Conservation (phyloP, 2,797 vertebrate species). For the Spea hammondii region DNA sequence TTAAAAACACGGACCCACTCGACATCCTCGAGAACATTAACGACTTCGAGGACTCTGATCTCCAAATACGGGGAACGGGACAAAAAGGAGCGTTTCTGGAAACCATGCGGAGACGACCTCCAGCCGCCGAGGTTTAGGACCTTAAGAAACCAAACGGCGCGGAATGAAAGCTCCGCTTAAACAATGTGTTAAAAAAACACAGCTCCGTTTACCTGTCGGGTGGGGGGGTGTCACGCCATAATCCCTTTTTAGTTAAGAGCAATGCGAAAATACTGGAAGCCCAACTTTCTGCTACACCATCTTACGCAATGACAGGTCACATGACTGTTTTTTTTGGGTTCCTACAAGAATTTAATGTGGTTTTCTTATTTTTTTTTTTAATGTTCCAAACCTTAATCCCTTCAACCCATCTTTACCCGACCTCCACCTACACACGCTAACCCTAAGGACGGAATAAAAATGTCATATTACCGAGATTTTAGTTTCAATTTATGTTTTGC, state of each 20-base stretch:
- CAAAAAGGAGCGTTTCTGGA: too few species aligned
- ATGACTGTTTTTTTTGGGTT: not conserved
- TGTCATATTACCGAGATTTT: conserved; percentile 7
- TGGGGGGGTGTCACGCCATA: too few species aligned
- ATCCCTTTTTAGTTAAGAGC: not conserved
- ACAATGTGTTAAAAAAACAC: too few species aligned
- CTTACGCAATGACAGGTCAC: conserved; percentile 28
- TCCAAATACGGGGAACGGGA: too few species aligned
- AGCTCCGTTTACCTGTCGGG: too few species aligned
- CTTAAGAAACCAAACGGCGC: not conserved
- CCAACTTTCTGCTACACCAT: conserved; percentile 12
- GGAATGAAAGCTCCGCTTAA: not conserved
- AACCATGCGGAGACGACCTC: too few species aligned
- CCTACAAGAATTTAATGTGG: not conserved
- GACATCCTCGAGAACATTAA: too few species aligned
- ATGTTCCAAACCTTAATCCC: not conserved
- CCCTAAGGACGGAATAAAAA: not conserved
- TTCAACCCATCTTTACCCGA: not conserved
- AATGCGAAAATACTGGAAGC: not conserved
- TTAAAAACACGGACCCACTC: too few species aligned
- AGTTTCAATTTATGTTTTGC: conserved; percentile 14
- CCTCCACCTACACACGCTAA: not conserved
- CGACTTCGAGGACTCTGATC: too few species aligned
- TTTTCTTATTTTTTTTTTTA: too few species aligned
- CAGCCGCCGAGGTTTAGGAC: not conserved